Base-by-base conservation (phyloP, 92 coral and sea anemone species). In the Galaxea fascicularis region DNA sequence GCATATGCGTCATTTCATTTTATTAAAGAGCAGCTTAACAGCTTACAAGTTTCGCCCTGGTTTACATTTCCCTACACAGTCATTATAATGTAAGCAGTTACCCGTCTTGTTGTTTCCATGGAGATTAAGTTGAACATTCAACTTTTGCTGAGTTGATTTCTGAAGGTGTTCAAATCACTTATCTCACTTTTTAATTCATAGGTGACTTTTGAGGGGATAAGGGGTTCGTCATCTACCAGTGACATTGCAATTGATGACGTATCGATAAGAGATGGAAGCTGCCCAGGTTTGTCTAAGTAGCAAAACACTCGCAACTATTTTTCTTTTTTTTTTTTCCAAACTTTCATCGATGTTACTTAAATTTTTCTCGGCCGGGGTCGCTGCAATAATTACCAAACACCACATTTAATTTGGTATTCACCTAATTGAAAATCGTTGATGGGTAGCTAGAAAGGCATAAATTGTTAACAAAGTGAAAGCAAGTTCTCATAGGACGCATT, bases 171-270 rank as follows among this genome's bases (percentile, higher is more conserved):
- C 17, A 6, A 20, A 18, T 20, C 7, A 3, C 15, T 51, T 15
- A 4, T 5, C 18, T 27, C 21, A 0, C 15, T 41, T 18, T 29
- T 12, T 56, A 13, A 12, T n/a, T 58, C 18, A 0, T 24, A 76
- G 81, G 20, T 76, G 47, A 76, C 71, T 41, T 76, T 76, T 59
- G 81, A 76, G 13, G 81, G 81, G 8, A 60, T 76, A 12, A 60
- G n/a, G 13, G 81, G 81, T 22, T 31, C 81, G 2, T 60, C 81
- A 16, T 31, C 11, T 62, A 11, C 8, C 30, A 75, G 65, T 56
- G 80, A 75, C 20, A 57, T 75, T 29, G 80, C 80, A 3, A 59
- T 76, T 14, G 81, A 76, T 41, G 81, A 76, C 49, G 81, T 76
- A 29, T 20, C 81, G 59, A 5, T 76, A 20, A 22, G 7, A 0